phyloP scores from a whole-genome alignment of 2,113 vertebrate genomes.

The Ciconia stormi region DNA sequence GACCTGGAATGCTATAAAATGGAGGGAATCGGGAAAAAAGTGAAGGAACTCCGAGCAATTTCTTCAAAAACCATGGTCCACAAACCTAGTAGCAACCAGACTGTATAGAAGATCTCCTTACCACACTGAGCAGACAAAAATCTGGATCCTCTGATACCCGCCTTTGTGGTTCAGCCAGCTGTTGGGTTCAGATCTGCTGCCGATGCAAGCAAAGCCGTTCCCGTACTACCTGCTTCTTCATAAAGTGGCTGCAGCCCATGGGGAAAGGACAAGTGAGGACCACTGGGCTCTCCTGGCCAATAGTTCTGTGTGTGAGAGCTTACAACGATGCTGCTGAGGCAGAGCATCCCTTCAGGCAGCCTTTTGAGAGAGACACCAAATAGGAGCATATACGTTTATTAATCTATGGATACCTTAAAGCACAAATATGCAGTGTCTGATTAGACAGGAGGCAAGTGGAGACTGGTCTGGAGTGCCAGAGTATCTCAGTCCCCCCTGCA shows the following conservation, averaged over 20 bases:
- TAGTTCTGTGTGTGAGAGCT: background rate
- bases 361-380: fast-evolving
- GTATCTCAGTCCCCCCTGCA: background rate
- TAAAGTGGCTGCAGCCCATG: background rate
- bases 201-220: background rate
- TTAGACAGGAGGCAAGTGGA: background rate
- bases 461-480: background rate
- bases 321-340: fast-evolving
- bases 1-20: background rate
- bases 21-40: background rate
- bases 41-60: background rate
- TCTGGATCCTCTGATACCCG: background rate
- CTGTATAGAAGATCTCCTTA: background rate
- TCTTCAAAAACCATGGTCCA: background rate
- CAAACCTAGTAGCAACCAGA: too few species aligned
- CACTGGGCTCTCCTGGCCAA: background rate
- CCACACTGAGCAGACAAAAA: background rate
- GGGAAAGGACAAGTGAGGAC: background rate
- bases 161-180: background rate
- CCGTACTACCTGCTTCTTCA: background rate
- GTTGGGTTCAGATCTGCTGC: fast-evolving
- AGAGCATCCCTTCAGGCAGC: background rate
- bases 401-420: background rate
- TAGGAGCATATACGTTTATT: fast-evolving
- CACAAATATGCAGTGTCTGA: background rate